phyloP scores from a whole-genome alignment of 1,140 invertebrate species.

The Drosophila truncata region DNA sequence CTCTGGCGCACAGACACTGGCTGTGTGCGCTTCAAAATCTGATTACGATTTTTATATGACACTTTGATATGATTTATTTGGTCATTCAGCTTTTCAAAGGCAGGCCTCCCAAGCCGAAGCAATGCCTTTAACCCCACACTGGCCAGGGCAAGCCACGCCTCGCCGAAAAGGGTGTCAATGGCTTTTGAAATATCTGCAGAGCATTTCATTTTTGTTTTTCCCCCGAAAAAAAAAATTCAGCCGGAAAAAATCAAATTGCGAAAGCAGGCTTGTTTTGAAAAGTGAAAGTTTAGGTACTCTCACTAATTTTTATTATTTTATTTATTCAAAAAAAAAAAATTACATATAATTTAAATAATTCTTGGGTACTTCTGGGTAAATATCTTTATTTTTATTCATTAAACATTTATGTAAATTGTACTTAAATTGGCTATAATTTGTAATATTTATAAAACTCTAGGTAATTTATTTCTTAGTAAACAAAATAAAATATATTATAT shows the following conservation, averaged over 20 bases:
- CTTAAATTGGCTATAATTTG: not conserved
- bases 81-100: conserved; percentile 84
- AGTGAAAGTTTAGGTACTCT: not conserved
- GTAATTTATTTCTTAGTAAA: too few species aligned
- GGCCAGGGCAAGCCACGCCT: conserved; percentile 44
- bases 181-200: conserved; percentile 84
- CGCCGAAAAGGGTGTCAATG: conserved; percentile 81
- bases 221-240: conserved; percentile 31
- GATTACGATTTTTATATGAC: conserved; percentile 85
- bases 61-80: conserved; percentile 85
- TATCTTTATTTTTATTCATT: rapidly evolving
- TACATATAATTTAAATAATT: not conserved
- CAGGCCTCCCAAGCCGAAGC: conserved; percentile 66
- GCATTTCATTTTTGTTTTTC: conserved; percentile 75
- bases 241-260: conserved; percentile 14
- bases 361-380: too few species aligned
- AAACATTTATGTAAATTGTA: not conserved
- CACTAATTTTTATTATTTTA: not conserved
- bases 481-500: not conserved
- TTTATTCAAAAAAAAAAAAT: too few species aligned
- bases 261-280: not conserved
- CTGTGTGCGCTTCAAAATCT: conserved; percentile 78
- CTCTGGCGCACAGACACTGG: conserved; percentile 18
- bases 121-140: conserved; percentile 37
- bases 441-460: not conserved